Evolutionary conservation across 2,797 vertebrate species (phyloP).

Genomic region (Geotrypetes seraphini): DNA sequence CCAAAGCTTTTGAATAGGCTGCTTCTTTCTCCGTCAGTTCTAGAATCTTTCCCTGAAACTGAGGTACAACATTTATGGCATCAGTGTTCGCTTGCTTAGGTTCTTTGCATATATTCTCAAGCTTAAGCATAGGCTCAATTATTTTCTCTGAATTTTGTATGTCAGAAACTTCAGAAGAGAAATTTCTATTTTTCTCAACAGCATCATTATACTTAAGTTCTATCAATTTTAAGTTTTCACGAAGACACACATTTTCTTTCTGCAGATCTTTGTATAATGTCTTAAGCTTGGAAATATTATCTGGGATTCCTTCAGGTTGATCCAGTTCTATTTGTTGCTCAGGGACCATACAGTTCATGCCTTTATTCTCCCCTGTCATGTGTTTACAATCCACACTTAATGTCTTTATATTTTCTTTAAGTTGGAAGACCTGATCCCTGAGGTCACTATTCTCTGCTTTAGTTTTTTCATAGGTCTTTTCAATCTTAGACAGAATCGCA

Average conservation of each 20-base stretch:
- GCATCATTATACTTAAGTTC: conserved; percentile 13
- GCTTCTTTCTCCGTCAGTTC: conserved; percentile 43
- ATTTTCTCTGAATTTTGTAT: conserved; percentile 31
- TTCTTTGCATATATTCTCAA: conserved; percentile 22
- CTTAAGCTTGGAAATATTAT: conserved; percentile 12
- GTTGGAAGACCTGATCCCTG: background rate
- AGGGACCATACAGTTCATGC: conserved; percentile 22
- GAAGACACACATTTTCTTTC: conserved; percentile 18
- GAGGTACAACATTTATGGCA: conserved; percentile 47
- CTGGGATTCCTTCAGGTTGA: conserved; percentile 12
- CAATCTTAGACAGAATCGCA: conserved; percentile 23
- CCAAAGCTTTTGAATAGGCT: conserved; percentile 29
- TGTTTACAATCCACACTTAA: conserved; percentile 25
- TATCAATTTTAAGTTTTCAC: conserved; percentile 10
- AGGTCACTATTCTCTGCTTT: conserved; percentile 1
- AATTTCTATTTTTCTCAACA: conserved; percentile 11
- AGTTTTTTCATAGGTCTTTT: conserved; percentile 17
- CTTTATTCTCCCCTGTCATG: conserved; percentile 24
- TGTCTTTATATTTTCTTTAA: conserved; percentile 5
- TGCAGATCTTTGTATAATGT: background rate
- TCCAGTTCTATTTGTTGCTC: conserved; percentile 20
- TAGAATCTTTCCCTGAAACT: conserved; percentile 49
- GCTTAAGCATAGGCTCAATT: conserved; percentile 16
- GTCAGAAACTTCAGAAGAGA: conserved; percentile 29
- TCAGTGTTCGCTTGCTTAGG: conserved; percentile 44